Conservation (phyloP, 2,797 vertebrate species). For the Lagocephalus sceleratus region DNA sequence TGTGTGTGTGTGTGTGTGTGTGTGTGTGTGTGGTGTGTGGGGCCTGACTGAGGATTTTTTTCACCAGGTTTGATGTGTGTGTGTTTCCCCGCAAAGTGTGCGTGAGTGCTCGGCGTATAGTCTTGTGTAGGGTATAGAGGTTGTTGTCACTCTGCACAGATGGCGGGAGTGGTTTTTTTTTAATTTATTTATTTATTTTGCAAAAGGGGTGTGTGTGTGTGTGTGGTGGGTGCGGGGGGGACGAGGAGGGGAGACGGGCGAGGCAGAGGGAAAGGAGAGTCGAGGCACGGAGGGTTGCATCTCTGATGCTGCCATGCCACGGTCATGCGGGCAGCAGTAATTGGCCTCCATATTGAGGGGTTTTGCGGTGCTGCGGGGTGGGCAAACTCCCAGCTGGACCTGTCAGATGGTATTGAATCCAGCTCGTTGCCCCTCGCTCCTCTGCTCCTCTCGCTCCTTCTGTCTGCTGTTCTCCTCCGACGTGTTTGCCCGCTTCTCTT, state of each 20-base stretch:
- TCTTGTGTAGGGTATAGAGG: slow-evolving; percentile 69
- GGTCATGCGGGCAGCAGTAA: slow-evolving; percentile 82
- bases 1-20: too few relatives aligned
- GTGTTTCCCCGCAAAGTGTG: slow-evolving; percentile 24
- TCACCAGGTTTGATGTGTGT: slow-evolving; percentile 51
- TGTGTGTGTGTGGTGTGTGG: too few relatives aligned
- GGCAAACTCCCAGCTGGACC: slow-evolving; percentile 82
- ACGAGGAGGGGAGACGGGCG: slow-evolving; percentile 31
- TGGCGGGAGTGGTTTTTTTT: slow-evolving; percentile 71
- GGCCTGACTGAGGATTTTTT: slow-evolving; percentile 42
- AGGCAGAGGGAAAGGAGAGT: slow-evolving; percentile 25
- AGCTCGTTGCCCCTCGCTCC: slow-evolving; percentile 78
- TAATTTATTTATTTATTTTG: slow-evolving; percentile 48
- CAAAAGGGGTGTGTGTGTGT: too few relatives aligned
- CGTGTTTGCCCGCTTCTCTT: slow-evolving; percentile 51
- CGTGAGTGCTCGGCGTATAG: slow-evolving; percentile 12
- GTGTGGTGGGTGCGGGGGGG: slow-evolving; percentile 15
- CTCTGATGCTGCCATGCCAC: slow-evolving; percentile 75
- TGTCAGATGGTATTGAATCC: slow-evolving; percentile 83
- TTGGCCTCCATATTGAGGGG: slow-evolving; percentile 83
- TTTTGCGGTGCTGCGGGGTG: slow-evolving; percentile 78
- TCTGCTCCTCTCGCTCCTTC: slow-evolving; percentile 52
- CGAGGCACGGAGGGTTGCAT: slow-evolving; percentile 48
- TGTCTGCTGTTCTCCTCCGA: slow-evolving; percentile 48
- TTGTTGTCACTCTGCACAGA: slow-evolving; percentile 82